Base-by-base conservation (phyloP, 2,888 invertebrate species). In the Tipula helvola region DNA sequence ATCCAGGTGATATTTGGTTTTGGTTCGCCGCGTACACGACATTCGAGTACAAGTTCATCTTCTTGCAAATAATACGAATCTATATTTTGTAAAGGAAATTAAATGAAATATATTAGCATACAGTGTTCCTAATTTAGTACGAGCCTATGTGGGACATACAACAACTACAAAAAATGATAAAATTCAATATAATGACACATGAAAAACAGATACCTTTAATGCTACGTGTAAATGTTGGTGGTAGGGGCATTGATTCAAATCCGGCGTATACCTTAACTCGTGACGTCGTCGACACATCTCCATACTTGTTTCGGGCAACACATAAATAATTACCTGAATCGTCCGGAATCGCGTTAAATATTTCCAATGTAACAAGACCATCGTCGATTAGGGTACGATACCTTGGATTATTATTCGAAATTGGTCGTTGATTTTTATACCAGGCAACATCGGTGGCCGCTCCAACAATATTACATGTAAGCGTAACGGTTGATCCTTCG, bases 261-360 rank as follows among this genome's bases (percentile, higher is more conserved):
- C 94, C 94, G 86, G 96, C 95, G 89, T 95, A 95, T 36, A 97
- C 95, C 89, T 95, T 94, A 36, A 97, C 91, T 87, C 93, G 94
- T 2, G 96, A 95, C n/a, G 95, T 94, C 1, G 95, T 95, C 13
- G 93, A 93, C 0, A 94, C 92, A 87, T 94, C 93, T 18, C 97
- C 97, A 89, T 95, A 94, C 86, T 94, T 93, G 90, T 97, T 97
- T 88, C 93, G 93, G 7, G 96, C 97, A 2, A 95, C 93, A 89
- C 97, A 97, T 3, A 94, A 94, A 89, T 97, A 97, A 89, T 96
- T 95, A 10, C 96, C 97, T 4, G 95, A 94, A 91, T 97, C 97
- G 42, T 93, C 93, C 0, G 94, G 93, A 4, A 93, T 91, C 0
- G 95, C 94, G 87, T 95, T 94, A 47, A 94, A 91, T 39, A 97